phyloP scores from a whole-genome alignment of 2,888 invertebrate species.

The Acleris laterana region DNA sequence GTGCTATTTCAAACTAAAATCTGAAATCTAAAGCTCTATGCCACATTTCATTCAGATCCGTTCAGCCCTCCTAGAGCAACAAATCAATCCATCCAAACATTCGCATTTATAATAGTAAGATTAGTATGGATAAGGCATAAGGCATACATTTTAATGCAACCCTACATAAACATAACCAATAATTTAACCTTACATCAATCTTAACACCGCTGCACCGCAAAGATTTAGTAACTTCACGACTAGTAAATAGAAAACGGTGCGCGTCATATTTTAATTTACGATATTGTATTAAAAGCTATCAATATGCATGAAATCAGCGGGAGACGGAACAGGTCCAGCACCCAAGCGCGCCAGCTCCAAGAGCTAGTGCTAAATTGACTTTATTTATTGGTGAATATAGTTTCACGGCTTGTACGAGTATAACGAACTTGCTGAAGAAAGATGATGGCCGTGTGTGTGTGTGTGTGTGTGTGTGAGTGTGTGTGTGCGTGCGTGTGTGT shows the following conservation, averaged over 20 bases:
- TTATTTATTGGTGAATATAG: conserved; percentile 30
- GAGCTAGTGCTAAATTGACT: conserved; percentile 8
- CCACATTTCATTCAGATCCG: no score
- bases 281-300: conserved; percentile 36
- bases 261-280: conserved; percentile 35
- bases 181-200: neutral
- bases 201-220: neutral
- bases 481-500: no score
- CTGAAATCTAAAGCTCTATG: no score
- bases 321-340: conserved; percentile 24
- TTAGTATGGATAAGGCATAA: no score
- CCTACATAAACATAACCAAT: neutral
- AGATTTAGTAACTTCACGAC: conserved; percentile 8
- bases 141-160: no score
- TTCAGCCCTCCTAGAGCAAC: no score
- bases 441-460: no score
- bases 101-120: no score
- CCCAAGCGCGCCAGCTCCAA: conserved; percentile 23
- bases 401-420: conserved; percentile 25
- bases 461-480: no score
- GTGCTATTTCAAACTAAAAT: no score
- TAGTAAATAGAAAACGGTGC: conserved; percentile 32
- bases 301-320: conserved; percentile 37
- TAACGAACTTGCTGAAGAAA: conserved; percentile 4
- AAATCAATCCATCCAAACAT: no score